These are phyloP conservation scores for Oryzaephilus surinamensis DNA, from an alignment of 1,140 invertebrate genomes.

Conservation along the genomic window DNA sequence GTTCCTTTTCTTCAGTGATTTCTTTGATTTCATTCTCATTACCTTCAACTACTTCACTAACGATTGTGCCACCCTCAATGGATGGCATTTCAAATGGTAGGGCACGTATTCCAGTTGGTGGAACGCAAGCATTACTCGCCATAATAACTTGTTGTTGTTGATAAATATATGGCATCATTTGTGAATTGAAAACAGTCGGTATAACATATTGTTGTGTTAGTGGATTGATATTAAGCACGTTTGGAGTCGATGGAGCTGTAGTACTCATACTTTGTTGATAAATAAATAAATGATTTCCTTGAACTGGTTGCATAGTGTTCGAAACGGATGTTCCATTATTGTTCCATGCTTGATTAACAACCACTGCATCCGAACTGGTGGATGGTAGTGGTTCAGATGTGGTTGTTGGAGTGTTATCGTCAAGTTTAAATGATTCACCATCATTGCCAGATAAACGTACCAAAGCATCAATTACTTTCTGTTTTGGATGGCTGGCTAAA, in stretches of 20 bases:
- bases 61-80: constrained; percentile 2
- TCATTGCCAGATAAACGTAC: constrained; percentile 38
- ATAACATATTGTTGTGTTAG: constrained; percentile 45
- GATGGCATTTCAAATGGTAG: constrained; percentile 20
- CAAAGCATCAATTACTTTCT: constrained; percentile 74
- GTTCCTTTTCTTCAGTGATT: constrained; percentile 1
- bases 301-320: constrained; percentile 11
- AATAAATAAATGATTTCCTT: constrained; percentile 39
- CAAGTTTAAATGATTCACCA: neutral
- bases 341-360: constrained; percentile 16
- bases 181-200: constrained; percentile 42
- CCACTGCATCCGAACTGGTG: neutral
- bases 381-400: constrained; percentile 8
- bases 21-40: neutral
- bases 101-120: constrained; percentile 18
- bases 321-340: constrained; percentile 10
- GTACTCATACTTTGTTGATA: constrained; percentile 50
- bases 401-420: constrained; percentile 12
- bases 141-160: constrained; percentile 46
- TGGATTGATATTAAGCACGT: constrained; percentile 28
- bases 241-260: constrained; percentile 36
- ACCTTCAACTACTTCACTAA: neutral
- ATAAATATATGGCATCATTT: constrained; percentile 45
- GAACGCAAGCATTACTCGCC: constrained; percentile 31
- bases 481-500: constrained; percentile 73